These are phyloP conservation scores for Cryptoprocta ferox DNA, from an alignment of 2,797 vertebrate genomes.

Conservation along the genomic window DNA sequence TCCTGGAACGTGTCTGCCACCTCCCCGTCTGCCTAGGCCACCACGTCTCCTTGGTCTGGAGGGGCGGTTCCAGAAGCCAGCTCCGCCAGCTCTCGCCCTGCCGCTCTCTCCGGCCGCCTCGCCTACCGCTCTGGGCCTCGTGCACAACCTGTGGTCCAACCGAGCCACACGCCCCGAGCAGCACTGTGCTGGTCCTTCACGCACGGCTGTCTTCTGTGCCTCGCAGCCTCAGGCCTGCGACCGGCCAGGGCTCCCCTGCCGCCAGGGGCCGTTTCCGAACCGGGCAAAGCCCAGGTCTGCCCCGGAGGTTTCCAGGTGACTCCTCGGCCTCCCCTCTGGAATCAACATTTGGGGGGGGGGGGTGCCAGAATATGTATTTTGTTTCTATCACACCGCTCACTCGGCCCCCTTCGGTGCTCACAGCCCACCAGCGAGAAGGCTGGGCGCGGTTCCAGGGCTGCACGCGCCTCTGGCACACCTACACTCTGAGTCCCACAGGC, in stretches of 20 bases:
- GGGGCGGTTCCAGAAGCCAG: neutral
- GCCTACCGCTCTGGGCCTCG: neutral
- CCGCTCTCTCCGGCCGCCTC: neutral
- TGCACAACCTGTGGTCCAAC: no score
- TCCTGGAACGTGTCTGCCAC: neutral
- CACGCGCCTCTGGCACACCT: neutral
- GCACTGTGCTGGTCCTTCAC: neutral
- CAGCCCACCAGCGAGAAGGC: neutral
- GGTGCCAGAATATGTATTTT: neutral
- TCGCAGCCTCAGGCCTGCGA: no score
- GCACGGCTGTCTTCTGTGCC: neutral
- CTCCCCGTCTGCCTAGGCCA: neutral
- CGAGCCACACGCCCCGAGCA: neutral
- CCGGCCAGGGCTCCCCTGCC: no score
- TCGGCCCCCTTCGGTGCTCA: neutral
- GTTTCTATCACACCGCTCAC: neutral
- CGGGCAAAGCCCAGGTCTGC: neutral
- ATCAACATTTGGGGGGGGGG: neutral
- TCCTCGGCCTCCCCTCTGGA: neutral
- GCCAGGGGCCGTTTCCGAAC: neutral
- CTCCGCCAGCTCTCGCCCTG: neutral
- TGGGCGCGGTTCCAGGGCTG: rapidly evolving
- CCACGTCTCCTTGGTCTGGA: neutral
- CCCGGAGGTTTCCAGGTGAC: neutral
- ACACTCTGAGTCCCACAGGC: rapidly evolving